Evolutionary conservation across 1,140 invertebrate genomes (phyloP).

Genomic region (Temnothorax longispinosus): DNA sequence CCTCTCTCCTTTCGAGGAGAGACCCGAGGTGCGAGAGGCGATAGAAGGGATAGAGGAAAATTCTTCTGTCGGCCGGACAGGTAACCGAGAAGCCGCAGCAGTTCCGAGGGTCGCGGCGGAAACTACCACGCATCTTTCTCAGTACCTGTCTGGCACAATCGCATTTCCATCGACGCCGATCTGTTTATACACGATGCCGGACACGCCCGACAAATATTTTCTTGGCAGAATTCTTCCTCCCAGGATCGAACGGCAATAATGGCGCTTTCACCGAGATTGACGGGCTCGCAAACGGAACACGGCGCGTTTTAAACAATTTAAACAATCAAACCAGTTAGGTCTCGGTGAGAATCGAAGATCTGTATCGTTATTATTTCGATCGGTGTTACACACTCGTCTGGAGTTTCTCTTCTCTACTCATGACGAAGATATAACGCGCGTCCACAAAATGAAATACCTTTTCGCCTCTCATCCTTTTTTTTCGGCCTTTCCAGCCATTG

Average conservation of each 20-base stretch:
- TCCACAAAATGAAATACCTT: slow-evolving; percentile 64
- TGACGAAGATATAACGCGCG: not conserved
- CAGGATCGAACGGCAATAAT: slow-evolving; percentile 74
- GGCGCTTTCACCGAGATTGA: slow-evolving; percentile 79
- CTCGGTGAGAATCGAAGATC: not conserved
- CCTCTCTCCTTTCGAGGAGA: not conserved
- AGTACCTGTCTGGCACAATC: slow-evolving; percentile 69
- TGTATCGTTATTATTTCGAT: not conserved
- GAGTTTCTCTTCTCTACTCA: not conserved
- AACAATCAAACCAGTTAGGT: slow-evolving; percentile 45
- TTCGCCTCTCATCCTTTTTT: not conserved
- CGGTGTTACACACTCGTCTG: not conserved
- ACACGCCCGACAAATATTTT: slow-evolving; percentile 85
- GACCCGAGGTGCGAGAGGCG: slow-evolving; percentile 8
- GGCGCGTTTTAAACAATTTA: slow-evolving; percentile 61
- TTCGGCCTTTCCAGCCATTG: not conserved
- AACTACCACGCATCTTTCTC: not conserved
- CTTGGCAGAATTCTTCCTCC: slow-evolving; percentile 79
- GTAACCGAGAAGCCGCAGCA: slow-evolving; percentile 66
- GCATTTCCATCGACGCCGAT: slow-evolving; percentile 74
- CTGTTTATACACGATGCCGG: slow-evolving; percentile 83
- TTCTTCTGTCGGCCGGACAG: slow-evolving; percentile 30
- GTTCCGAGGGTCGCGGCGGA: slow-evolving; percentile 59
- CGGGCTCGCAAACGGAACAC: slow-evolving; percentile 67
- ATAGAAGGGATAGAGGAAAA: slow-evolving; percentile 30